A percentile compares a stretch with the other conserved stretches of the same genome.
These are phyloP conservation scores for Drosophila erecta DNA, from an alignment of 1,140 invertebrate genomes.

Conservation along the genomic window DNA sequence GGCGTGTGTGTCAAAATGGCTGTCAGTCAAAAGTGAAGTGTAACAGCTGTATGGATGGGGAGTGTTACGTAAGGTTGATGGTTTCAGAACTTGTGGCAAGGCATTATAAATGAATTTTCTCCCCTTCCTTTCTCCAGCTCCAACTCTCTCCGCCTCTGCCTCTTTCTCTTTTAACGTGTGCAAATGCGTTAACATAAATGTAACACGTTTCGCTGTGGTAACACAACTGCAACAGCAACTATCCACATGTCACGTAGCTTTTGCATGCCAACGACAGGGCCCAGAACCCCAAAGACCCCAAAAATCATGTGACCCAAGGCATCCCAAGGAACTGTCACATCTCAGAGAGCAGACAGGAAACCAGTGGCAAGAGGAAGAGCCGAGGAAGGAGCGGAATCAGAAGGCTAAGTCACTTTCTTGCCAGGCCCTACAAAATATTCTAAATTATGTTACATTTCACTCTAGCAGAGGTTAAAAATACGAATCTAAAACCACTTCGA, in stretches of 20 bases:
- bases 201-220: constrained; percentile 77
- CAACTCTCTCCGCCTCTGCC: not conserved
- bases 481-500: not conserved
- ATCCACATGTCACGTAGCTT: constrained; percentile 74
- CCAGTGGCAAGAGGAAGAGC: not conserved
- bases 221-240: constrained; percentile 50
- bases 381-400: not conserved
- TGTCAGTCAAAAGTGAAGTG: constrained; percentile 75
- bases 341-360: constrained; percentile 16
- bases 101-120: constrained; percentile 45
- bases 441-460: not conserved
- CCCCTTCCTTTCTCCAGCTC: not conserved
- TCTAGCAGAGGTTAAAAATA: constrained; percentile 7
- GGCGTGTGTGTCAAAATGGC: constrained; percentile 61
- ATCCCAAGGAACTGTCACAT: constrained; percentile 39
- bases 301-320: constrained; percentile 33
- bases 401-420: constrained; percentile 4
- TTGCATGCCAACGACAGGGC: constrained; percentile 62
- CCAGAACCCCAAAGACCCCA: constrained; percentile 29
- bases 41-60: constrained; percentile 39
- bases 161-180: constrained; percentile 42
- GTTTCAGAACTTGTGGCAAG: constrained; percentile 66
- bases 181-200: constrained; percentile 79
- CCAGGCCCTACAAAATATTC: constrained; percentile 3
- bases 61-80: constrained; percentile 55